Percentiles rank a stretch among this genome's conserved stretches.
Evolutionary conservation across 2,797 vertebrate species (phyloP).

Genomic region (Pteropus rufus): DNA sequence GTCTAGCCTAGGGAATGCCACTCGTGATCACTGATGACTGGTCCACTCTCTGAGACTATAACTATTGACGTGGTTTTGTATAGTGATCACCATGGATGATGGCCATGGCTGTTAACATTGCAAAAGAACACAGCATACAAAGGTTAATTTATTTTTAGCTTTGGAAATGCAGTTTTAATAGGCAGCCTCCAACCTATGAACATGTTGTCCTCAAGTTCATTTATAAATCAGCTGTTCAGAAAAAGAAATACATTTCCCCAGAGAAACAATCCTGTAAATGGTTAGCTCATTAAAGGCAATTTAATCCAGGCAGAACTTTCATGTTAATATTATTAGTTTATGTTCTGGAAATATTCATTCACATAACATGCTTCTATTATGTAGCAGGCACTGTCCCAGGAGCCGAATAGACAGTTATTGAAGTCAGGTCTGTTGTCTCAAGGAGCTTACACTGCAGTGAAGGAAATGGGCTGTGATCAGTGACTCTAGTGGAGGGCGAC

Average conservation of each 20-base stretch:
- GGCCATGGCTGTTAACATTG: neutral
- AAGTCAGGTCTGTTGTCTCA: neutral
- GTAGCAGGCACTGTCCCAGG: neutral
- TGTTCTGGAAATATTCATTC: constrained; percentile 38
- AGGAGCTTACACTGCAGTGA: neutral
- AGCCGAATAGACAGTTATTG: neutral
- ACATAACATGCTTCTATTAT: neutral
- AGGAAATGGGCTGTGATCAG: neutral
- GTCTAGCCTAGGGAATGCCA: neutral
- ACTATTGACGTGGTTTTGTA: neutral
- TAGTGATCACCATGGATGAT: neutral
- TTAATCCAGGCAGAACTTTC: constrained; percentile 40
- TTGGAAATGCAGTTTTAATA: constrained; percentile 46
- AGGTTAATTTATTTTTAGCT: constrained; percentile 30
- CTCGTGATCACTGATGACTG: neutral
- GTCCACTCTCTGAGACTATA: neutral
- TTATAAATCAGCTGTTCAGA: constrained; percentile 59
- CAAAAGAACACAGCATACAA: constrained; percentile 13
- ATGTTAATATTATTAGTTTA: constrained; percentile 23
- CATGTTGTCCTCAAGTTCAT: constrained; percentile 41
- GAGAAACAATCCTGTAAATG: constrained; percentile 50
- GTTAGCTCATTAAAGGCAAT: constrained; percentile 58
- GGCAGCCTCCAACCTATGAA: constrained; percentile 29
- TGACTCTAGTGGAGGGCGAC: neutral
- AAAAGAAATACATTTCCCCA: constrained; percentile 43